A percentile compares a stretch with the other conserved stretches of the same genome.
Evolutionary conservation across 2,113 vertebrate genomes (phyloP).

Genomic region (Toxotes jaculatrix): DNA sequence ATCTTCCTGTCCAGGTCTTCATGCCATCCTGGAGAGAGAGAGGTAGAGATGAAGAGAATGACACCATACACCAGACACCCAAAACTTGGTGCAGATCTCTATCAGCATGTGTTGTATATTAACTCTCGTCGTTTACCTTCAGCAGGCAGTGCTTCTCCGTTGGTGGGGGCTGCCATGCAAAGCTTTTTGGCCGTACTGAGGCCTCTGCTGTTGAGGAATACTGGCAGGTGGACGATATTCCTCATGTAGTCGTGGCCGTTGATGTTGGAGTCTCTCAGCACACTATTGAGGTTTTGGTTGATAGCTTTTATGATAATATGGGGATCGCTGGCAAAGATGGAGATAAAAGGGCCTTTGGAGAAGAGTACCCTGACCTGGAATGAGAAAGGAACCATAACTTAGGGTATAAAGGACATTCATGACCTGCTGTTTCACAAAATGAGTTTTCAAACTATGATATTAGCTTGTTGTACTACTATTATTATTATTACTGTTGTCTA

Average conservation of each 20-base stretch:
- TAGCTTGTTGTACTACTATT: neutral
- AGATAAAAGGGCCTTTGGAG: slow-evolving; percentile 98
- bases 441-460: neutral
- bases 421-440: neutral
- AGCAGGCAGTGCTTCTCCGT: slow-evolving; percentile 86
- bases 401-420: neutral
- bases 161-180: slow-evolving; percentile 86
- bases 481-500: neutral
- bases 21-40: slow-evolving; percentile 83
- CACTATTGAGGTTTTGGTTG: slow-evolving; percentile 98
- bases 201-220: slow-evolving; percentile 98
- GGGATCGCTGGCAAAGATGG: slow-evolving; percentile 98
- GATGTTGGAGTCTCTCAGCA: slow-evolving; percentile 98
- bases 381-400: slow-evolving; percentile 21
- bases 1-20: slow-evolving; percentile 93
- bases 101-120: neutral
- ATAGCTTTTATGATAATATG: slow-evolving; percentile 99
- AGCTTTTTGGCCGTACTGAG: slow-evolving; percentile 91
- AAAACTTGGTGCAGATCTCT: neutral
- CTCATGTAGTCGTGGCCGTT: slow-evolving; percentile 99
- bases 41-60: slow-evolving; percentile 12
- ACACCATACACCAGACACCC: too few relatives aligned
- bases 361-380: slow-evolving; percentile 94
- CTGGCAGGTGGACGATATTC: slow-evolving; percentile 96
- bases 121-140: slow-evolving; percentile 73